These are phyloP conservation scores for Genyomyrus donnyi DNA, from an alignment of 2,113 vertebrate species.

Conservation along the genomic window DNA sequence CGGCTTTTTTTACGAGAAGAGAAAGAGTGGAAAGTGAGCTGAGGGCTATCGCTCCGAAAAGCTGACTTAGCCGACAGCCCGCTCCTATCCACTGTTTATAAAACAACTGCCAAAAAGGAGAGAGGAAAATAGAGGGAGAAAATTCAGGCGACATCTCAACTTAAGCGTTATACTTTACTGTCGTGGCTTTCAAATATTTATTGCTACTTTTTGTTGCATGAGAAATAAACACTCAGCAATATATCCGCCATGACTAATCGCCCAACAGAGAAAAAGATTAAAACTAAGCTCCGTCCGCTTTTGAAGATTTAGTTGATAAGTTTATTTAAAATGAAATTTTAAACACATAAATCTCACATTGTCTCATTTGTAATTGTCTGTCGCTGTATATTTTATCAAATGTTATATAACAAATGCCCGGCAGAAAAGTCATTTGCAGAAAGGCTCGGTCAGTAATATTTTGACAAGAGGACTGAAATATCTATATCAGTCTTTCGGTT, in stretches of 20 bases:
- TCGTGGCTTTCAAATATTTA: slow-evolving; percentile 7
- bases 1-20: background rate
- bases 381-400: slow-evolving; percentile 6
- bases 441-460: slow-evolving; percentile 1
- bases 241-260: background rate
- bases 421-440: background rate
- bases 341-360: slow-evolving; percentile 5
- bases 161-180: slow-evolving; percentile 3
- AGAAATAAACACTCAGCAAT: slow-evolving; percentile 7
- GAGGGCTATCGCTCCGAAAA: background rate
- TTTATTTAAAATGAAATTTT: slow-evolving; percentile 3
- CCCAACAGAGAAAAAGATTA: background rate
- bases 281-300: background rate
- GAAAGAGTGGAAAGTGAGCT: background rate
- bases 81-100: slow-evolving; percentile 21
- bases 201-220: background rate
- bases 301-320: slow-evolving; percentile 1
- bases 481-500: background rate
- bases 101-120: slow-evolving; percentile 25
- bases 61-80: background rate
- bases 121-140: background rate
- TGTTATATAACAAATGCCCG: background rate
- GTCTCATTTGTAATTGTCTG: background rate
- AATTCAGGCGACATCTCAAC: background rate
- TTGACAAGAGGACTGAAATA: background rate